phyloP scores from a whole-genome alignment of 2,113 vertebrate genomes.

The Pholis gunnellus region DNA sequence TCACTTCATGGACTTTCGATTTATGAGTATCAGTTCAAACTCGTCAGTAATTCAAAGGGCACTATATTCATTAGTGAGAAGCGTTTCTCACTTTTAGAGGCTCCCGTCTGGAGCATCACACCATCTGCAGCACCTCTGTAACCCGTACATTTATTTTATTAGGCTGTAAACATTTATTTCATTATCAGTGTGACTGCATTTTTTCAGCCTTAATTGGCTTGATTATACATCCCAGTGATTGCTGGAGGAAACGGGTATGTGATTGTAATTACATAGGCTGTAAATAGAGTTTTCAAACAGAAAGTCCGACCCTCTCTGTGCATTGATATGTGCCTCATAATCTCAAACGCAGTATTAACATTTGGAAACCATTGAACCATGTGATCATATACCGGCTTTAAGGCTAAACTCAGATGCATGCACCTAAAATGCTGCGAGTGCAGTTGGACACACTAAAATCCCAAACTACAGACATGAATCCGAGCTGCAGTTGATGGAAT shows the following conservation, averaged over 20 bases:
- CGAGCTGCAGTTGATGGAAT: conserved; percentile 8
- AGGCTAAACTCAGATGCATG: neutral
- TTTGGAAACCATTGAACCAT: neutral
- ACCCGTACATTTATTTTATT: conserved; percentile 47
- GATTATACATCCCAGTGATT: conserved; percentile 32
- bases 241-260: conserved; percentile 20
- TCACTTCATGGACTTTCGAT: conserved; percentile 35
- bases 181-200: conserved; percentile 42
- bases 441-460: conserved; percentile 10
- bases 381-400: conserved; percentile 32
- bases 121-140: conserved; percentile 45
- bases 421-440: conserved; percentile 10
- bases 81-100: conserved; percentile 24
- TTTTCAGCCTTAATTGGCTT: conserved; percentile 53
- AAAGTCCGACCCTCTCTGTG: conserved; percentile 20
- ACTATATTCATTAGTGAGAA: conserved; percentile 41
- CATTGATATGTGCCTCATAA: conserved; percentile 19
- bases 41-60: conserved; percentile 42
- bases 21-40: conserved; percentile 48
- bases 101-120: conserved; percentile 40
- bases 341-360: conserved; percentile 6
- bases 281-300: conserved; percentile 40
- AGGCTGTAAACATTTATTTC: conserved; percentile 59
- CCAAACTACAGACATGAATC: neutral
- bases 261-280: conserved; percentile 57